Base-by-base conservation (phyloP, 2,113 vertebrate genomes). In the Chinchilla lanigera region DNA sequence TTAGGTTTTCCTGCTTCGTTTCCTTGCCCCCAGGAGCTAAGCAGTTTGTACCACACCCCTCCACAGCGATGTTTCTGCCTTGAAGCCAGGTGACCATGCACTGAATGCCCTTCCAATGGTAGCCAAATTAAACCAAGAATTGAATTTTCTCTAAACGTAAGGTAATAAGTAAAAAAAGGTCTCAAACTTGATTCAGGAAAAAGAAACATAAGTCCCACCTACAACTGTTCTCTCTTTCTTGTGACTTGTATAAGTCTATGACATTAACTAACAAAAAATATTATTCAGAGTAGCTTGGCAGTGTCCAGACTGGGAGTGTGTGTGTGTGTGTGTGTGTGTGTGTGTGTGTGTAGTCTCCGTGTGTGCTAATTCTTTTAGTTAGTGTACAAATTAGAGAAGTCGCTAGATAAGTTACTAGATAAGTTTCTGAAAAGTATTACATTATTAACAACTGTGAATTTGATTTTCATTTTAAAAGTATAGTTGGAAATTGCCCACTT, bases 401-500 rank as follows among this genome's bases (percentile, higher is more conserved):
- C 33, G 4, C 63, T 65, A 65, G 61, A 63, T 63, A 63, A 63
- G n/a, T 38, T 71, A 69, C 7, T n/a, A 71, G 7, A 38, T n/a
- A 16, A n/a, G 65, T 71, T 96, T 94, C 60, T 33, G 16, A 44
- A 85, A 94, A 81, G 3, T 24, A 1, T 73, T 89, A 22, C 2
- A 75, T 86, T 47, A 94, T 65, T 93, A 86, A 69, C 30, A 87
- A 30, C 4, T 95, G 41, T 71, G 41, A 86, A 71, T 61, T 20
- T n/a, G 22, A 89, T 86, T 89, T 12, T 93, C 73, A 95, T 54
- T 69, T 97, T 86, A 85, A 93, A 75, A 12, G 3, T 8, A 41
- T 8, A 7, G 4, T 90, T 94, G 20, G 20, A 67, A 96, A 90
- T 88, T 4, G 33, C 14, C n/a, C 86, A 61, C 60, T 52, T 80